A percentile compares a stretch with the other conserved stretches of the same genome.
Conservation (phyloP, 2,888 invertebrate species). For the Morpho deidamia region DNA sequence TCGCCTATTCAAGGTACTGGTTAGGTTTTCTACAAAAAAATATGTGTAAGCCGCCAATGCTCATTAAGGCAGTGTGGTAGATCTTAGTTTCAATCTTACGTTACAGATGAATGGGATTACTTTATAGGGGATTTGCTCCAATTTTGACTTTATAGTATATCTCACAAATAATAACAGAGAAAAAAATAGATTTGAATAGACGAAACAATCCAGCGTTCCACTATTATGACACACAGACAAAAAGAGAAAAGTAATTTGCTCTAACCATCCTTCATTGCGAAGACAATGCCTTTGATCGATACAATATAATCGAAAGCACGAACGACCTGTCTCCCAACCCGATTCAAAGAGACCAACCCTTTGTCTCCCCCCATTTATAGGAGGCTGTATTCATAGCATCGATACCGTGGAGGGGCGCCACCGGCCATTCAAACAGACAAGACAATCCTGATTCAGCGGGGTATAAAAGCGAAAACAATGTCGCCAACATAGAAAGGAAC, state of each 20-base stretch:
- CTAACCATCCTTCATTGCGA: slow-evolving; percentile 70
- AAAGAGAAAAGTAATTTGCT: slow-evolving; percentile 75
- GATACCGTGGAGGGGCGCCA: slow-evolving; percentile 75
- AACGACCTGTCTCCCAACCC: slow-evolving; percentile 73
- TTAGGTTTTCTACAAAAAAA: no score
- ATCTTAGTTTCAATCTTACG: no score
- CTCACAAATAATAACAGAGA: neutral
- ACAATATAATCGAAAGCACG: slow-evolving; percentile 73
- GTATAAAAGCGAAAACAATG: slow-evolving; percentile 78
- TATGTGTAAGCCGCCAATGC: no score
- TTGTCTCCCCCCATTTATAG: slow-evolving; percentile 74
- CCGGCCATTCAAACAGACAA: slow-evolving; percentile 75
- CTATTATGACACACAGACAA: slow-evolving; percentile 41
- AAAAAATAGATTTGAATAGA: slow-evolving; percentile 7
- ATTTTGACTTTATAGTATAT: no score
- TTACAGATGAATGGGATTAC: no score
- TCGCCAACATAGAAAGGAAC: slow-evolving; percentile 78
- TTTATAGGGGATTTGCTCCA: no score
- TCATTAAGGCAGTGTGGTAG: no score
- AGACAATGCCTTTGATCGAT: slow-evolving; percentile 71
- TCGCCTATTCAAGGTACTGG: no score
- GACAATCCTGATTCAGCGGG: slow-evolving; percentile 76
- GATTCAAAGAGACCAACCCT: slow-evolving; percentile 76
- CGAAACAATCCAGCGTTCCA: slow-evolving; percentile 16
- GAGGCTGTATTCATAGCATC: slow-evolving; percentile 60